A percentile compares a stretch with the other conserved stretches of the same genome.
phyloP scores from a whole-genome alignment of 2,113 vertebrate species.

The Mus pahari region DNA sequence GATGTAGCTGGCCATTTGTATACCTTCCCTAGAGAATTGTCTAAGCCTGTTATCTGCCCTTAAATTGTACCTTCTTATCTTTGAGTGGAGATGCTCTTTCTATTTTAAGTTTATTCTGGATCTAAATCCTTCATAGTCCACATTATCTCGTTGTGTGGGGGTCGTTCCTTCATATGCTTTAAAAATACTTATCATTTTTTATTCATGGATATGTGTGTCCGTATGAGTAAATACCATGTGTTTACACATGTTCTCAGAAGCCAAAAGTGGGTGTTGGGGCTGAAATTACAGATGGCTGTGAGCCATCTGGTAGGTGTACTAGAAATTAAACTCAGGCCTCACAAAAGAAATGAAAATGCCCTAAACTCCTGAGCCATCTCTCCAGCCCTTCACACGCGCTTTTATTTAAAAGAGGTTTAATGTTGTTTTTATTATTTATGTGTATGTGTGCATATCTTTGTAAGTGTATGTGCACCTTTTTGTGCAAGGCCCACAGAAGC shows the following conservation, averaged over 20 bases:
- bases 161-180: not conserved
- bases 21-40: slow-evolving; percentile 20
- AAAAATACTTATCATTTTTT: not conserved
- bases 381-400: not conserved
- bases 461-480: not conserved
- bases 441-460: not conserved
- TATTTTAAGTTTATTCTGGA: not conserved
- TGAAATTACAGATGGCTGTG: not conserved
- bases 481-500: not conserved
- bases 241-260: not conserved
- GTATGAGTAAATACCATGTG: not conserved
- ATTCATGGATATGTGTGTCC: not conserved
- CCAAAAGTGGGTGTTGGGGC: not conserved
- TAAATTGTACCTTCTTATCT: not conserved
- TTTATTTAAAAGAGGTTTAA: not conserved
- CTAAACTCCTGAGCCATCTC: not conserved
- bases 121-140: not conserved
- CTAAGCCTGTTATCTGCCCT: not conserved
- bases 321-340: not conserved
- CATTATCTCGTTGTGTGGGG: not conserved
- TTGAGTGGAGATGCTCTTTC: not conserved
- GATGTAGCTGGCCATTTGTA: not conserved
- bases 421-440: not conserved
- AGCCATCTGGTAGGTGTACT: not conserved
- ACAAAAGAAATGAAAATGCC: too few species aligned